A percentile compares a stretch with the other conserved stretches of the same genome.
phyloP scores from a whole-genome alignment of 1,140 invertebrate genomes.

The Drosophila punjabiensis region DNA sequence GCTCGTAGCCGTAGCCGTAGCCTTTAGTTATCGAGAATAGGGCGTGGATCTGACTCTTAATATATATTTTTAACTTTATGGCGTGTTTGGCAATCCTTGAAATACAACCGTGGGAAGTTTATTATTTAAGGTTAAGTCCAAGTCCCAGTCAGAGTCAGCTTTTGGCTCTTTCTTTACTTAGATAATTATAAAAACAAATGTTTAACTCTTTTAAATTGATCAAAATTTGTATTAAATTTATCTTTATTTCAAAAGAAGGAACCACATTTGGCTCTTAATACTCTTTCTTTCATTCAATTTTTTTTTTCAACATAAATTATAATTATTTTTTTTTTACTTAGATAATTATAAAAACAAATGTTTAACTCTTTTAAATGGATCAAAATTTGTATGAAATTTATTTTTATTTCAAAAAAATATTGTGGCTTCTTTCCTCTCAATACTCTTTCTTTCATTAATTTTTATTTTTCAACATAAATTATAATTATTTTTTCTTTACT shows the following conservation, averaged over 20 bases:
- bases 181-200: too few species aligned
- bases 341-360: too few species aligned
- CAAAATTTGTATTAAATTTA: background rate
- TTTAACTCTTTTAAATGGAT: too few species aligned
- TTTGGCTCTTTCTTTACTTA: background rate
- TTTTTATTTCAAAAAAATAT: background rate
- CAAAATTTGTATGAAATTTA: background rate
- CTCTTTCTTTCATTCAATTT: too few species aligned
- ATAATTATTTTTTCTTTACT: background rate
- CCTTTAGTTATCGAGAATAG: conserved; percentile 5
- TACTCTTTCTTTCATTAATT: background rate
- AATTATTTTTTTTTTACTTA: too few species aligned
- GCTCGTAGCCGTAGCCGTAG: conserved; percentile 41
- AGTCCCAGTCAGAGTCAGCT: background rate
- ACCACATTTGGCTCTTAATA: too few species aligned
- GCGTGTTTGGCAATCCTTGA: conserved; percentile 22
- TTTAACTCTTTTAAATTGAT: background rate
- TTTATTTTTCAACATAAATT: too few species aligned
- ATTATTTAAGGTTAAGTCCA: background rate
- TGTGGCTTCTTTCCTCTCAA: background rate
- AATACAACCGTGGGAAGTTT: background rate
- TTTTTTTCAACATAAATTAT: too few species aligned
- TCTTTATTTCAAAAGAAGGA: background rate
- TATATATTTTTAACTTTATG: conserved; percentile 21
- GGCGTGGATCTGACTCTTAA: conserved; percentile 14